Evolutionary conservation across 2,797 vertebrate species (phyloP).

Genomic region (Tamandua tetradactyla): DNA sequence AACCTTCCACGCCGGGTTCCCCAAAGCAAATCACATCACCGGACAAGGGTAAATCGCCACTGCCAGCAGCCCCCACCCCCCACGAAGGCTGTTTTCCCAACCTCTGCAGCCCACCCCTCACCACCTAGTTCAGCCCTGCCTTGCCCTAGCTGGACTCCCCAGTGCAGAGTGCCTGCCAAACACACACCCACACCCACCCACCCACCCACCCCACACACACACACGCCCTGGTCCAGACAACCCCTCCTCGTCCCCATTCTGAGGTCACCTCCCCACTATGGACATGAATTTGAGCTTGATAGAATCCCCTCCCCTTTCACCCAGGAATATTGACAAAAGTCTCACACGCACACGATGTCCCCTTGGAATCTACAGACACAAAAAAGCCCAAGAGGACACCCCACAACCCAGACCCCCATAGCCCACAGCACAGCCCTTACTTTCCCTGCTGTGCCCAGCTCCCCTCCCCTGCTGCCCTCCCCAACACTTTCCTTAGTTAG

Average conservation of each 20-base stretch:
- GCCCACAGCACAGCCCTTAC: background rate
- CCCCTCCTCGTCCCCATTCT: background rate
- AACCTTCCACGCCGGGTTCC: background rate
- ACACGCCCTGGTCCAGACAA: background rate
- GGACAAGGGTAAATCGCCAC: too few species aligned
- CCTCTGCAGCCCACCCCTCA: background rate
- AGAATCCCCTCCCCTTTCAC: background rate
- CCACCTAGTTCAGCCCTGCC: background rate
- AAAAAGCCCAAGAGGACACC: background rate
- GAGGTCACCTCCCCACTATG: background rate
- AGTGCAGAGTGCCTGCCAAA: fast-evolving
- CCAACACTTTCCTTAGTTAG: background rate
- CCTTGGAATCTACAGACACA: background rate
- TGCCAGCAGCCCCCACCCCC: too few species aligned
- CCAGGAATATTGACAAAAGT: background rate
- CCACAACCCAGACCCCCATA: background rate
- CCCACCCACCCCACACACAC: too few species aligned
- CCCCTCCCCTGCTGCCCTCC: background rate
- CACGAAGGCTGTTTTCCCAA: too few species aligned
- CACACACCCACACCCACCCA: too few species aligned
- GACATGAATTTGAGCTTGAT: background rate
- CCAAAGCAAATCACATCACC: background rate
- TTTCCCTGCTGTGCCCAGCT: background rate
- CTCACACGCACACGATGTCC: background rate
- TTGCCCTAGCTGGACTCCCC: background rate